These are phyloP conservation scores for Melanotaenia trifasciata DNA, from an alignment of 2,797 vertebrate species.

Conservation along the genomic window DNA sequence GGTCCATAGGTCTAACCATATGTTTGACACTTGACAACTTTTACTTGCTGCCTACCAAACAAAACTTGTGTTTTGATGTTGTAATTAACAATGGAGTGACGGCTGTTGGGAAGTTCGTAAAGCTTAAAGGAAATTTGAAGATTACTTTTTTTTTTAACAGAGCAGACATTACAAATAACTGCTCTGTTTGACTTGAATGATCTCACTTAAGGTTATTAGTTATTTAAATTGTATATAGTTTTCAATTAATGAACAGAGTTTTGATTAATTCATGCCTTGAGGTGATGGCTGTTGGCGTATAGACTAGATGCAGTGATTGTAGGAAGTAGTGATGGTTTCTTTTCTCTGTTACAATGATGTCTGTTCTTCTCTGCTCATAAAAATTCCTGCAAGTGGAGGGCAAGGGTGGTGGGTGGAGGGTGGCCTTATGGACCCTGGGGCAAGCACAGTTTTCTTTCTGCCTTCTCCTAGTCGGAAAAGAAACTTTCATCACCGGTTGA, in stretches of 20 bases:
- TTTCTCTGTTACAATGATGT: conserved; percentile 52
- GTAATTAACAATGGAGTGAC: conserved; percentile 14
- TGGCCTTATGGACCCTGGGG: conserved; percentile 55
- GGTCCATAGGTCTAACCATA: conserved; percentile 50
- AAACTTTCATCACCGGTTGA: conserved; percentile 86
- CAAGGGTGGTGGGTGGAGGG: conserved; percentile 52
- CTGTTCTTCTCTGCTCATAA: conserved; percentile 79
- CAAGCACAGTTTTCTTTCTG: conserved; percentile 77
- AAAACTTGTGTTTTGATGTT: conserved; percentile 28
- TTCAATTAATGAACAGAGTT: conserved; percentile 1
- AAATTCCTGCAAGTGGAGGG: conserved; percentile 78
- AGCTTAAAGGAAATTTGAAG: conserved; percentile 21
- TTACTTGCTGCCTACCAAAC: conserved; percentile 27
- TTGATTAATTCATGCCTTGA: neutral
- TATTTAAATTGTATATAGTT: neutral
- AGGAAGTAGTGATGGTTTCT: conserved; percentile 33
- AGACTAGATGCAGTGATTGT: neutral
- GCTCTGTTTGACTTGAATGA: neutral
- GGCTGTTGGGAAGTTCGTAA: conserved; percentile 1
- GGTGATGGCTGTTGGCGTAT: neutral
- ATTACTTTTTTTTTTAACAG: neutral
- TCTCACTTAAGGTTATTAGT: neutral
- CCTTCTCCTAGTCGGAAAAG: conserved; percentile 79
- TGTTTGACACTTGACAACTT: conserved; percentile 60
- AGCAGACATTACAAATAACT: neutral